Conservation (phyloP, 1,140 invertebrate genomes). For the Caerostris darwini region DNA sequence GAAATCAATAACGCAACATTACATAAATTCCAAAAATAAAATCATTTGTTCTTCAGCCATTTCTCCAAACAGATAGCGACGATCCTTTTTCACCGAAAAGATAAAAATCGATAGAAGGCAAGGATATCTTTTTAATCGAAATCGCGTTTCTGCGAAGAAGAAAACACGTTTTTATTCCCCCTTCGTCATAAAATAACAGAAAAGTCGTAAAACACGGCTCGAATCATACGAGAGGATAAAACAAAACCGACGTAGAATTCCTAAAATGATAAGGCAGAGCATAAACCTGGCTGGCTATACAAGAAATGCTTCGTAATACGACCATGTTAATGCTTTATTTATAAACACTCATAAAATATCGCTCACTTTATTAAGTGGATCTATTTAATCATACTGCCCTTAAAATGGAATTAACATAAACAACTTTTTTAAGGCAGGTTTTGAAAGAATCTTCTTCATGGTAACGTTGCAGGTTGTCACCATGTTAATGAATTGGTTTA, state of each 20-base stretch:
- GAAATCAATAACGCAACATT: too few relatives aligned
- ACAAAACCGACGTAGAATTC: too few relatives aligned
- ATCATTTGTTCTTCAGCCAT: too few relatives aligned
- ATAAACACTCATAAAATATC: neutral
- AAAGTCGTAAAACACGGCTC: neutral
- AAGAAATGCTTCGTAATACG: neutral
- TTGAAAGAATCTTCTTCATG: too few relatives aligned
- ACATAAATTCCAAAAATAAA: too few relatives aligned
- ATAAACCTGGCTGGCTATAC: neutral
- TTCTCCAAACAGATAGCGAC: neutral
- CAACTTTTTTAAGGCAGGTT: neutral
- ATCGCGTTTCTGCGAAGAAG: neutral
- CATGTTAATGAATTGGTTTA: too few relatives aligned
- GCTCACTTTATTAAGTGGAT: neutral
- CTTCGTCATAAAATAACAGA: conserved; percentile 8
- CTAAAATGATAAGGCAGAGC: neutral
- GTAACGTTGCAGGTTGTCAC: too few relatives aligned
- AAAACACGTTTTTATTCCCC: neutral
- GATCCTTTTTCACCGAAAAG: neutral
- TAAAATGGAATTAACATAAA: neutral
- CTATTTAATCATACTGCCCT: neutral
- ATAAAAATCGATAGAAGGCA: conserved; percentile 10
- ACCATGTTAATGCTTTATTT: conserved; percentile 4
- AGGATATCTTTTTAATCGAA: conserved; percentile 33
- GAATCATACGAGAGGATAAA: neutral